These are phyloP conservation scores for Cephus pygmeus DNA, from an alignment of 2,888 invertebrate genomes.

Conservation along the genomic window DNA sequence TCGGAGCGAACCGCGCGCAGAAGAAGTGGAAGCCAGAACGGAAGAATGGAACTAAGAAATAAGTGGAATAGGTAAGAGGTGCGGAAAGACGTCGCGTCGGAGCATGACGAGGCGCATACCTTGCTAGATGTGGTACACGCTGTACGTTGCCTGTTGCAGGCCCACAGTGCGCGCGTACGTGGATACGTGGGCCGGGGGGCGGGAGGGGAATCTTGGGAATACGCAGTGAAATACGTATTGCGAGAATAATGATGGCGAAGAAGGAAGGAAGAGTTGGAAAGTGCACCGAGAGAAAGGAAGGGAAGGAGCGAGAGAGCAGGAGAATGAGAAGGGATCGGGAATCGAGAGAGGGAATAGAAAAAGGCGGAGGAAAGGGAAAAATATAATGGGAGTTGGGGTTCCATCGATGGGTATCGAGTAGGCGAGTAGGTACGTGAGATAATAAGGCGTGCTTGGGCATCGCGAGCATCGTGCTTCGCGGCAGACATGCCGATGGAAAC, in stretches of 20 bases:
- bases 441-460: conserved; percentile 60
- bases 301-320: conserved; percentile 20
- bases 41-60: too few species aligned
- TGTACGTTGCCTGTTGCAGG: too few species aligned
- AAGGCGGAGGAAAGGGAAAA: conserved; percentile 17
- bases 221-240: conserved; percentile 29
- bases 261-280: conserved; percentile 14
- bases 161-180: too few species aligned
- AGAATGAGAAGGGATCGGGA: conserved; percentile 39
- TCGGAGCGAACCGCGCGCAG: neutral
- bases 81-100: conserved; percentile 39
- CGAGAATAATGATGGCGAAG: conserved; percentile 31
- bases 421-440: conserved; percentile 62
- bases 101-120: conserved; percentile 56
- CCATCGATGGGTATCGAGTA: conserved; percentile 61
- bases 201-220: conserved; percentile 35
- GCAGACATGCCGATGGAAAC: conserved; percentile 58
- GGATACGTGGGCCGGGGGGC: too few species aligned
- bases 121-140: conserved; percentile 41
- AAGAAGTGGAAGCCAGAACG: conserved; percentile 22
- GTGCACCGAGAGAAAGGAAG: conserved; percentile 9
- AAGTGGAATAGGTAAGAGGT: conserved; percentile 9
- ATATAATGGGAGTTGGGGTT: conserved; percentile 22
- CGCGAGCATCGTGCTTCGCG: conserved; percentile 12
- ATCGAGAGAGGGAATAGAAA: conserved; percentile 17